Evolutionary conservation across 2,113 vertebrate genomes (phyloP), one percentile per base, ranked within the genome.

Genomic region (Silurus meridionalis): DNA sequence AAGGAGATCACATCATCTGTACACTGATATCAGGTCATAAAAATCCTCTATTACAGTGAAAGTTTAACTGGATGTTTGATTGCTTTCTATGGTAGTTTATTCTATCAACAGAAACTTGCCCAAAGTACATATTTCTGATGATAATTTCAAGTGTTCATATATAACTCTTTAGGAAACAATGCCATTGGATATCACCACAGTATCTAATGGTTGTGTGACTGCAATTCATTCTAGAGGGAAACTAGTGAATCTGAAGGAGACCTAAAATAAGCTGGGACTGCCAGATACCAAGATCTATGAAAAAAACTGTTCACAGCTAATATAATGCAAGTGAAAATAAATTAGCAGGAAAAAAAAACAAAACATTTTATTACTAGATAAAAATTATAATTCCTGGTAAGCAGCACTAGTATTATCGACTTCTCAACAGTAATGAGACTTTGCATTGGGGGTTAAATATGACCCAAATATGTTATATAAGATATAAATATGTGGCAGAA

Each of bases 81-180:
- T 83, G 83, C 83, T 48, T 61, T 63, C 50, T 57, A 37, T 55
- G 57, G 37, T 37, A 67, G 6, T 52, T 64, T 3, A 61, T 66
- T 13, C 67, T 66, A 78, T 87, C 52, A 79, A 69, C 21, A 74
- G 66, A 19, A 71, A 86, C 50, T 61, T 82, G n/a, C 84, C 75
- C 69, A 77, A 60, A 52, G n/a, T 17, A 60, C 13, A 80, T 71
- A 57, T 48, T 85, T 85, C 55, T 37, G 61, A 46, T 55, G 19
- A 61, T 11, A 80, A 85, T 37, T 19, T 61, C 52, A 77, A 58
- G 13, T 5, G 53, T 79, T 64, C 21, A 57, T 9, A 17, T 55
- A 37, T 23, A 67, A 78, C 23, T 69, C 80, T 50, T n/a, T 79
- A 83, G 72, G 75, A 79, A 84, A 84, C 82, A 71, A 84, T 84